These are phyloP conservation scores for Python bivittatus DNA, from an alignment of 2,113 vertebrate genomes.

Conservation along the genomic window DNA sequence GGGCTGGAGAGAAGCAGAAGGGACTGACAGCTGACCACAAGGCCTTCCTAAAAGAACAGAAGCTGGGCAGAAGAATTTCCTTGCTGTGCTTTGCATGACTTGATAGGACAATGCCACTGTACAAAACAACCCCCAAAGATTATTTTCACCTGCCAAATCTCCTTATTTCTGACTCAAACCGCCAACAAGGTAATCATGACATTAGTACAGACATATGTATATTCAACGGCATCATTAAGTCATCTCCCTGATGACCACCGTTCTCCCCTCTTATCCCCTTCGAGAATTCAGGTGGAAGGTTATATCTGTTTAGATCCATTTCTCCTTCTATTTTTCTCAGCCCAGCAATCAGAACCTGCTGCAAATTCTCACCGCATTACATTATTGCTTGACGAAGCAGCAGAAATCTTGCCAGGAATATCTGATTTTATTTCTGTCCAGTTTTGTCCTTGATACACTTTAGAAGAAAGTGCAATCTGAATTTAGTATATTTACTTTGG, in stretches of 20 bases:
- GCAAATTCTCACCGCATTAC: not conserved
- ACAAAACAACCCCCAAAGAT: not conserved
- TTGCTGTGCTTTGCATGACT: not conserved
- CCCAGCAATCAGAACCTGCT: not conserved
- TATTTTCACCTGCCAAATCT: not conserved
- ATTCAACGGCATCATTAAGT: not conserved
- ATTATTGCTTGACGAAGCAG: slow-evolving; percentile 9
- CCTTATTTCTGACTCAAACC: not conserved
- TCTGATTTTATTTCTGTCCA: slow-evolving; percentile 12
- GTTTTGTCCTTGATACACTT: slow-evolving; percentile 45
- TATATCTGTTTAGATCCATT: not conserved
- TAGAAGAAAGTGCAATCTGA: slow-evolving; percentile 38
- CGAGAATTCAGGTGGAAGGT: not conserved
- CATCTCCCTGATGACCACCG: not conserved
- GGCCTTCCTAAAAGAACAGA: not conserved
- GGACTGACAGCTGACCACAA: not conserved
- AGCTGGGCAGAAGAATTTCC: not conserved
- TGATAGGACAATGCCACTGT: not conserved
- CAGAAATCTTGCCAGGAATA: slow-evolving; percentile 6
- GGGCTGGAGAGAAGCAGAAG: not conserved
- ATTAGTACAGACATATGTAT: not conserved
- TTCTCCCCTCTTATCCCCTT: not conserved
- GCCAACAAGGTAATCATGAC: not conserved
- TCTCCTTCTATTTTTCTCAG: slow-evolving; percentile 7
- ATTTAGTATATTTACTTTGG: slow-evolving; percentile 47